Percentiles rank a stretch among this genome's conserved stretches.
These are phyloP conservation scores for Spinibarbus caldwelli DNA, from an alignment of 2,797 vertebrate genomes.

Conservation along the genomic window DNA sequence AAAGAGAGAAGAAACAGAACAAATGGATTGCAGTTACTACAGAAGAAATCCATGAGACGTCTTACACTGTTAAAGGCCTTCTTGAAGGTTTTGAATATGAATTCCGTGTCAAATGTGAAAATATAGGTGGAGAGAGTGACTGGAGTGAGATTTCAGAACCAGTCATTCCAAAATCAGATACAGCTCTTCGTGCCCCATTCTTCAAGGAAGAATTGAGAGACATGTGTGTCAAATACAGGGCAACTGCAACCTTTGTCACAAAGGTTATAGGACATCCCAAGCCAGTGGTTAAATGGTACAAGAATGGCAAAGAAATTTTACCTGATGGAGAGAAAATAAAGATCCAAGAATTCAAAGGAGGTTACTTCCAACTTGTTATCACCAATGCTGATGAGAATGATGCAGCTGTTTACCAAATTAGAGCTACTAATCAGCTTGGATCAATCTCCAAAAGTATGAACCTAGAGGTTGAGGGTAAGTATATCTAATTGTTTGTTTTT, in stretches of 20 bases:
- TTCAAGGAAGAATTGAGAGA: conserved; percentile 98
- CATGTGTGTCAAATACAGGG: conserved; percentile 92
- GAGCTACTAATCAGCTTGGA: conserved; percentile 95
- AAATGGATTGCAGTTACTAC: conserved; percentile 96
- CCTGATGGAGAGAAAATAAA: conserved; percentile 96
- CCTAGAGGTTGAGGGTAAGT: conserved; percentile 96
- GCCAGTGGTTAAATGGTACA: conserved; percentile 96
- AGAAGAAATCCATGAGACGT: conserved; percentile 89
- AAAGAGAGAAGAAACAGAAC: conserved; percentile 98
- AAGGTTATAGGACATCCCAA: conserved; percentile 95
- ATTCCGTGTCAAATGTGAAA: conserved; percentile 98
- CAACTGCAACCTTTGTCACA: conserved; percentile 95
- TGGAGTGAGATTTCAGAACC: conserved; percentile 95
- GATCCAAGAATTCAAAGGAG: conserved; percentile 96
- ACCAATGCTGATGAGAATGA: conserved; percentile 88
- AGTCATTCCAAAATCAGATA: conserved; percentile 90
- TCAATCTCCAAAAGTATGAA: conserved; percentile 93
- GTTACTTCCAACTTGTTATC: conserved; percentile 94
- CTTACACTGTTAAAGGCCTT: conserved; percentile 86
- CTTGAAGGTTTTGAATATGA: conserved; percentile 98
- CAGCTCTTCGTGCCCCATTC: conserved; percentile 85
- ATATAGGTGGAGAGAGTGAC: conserved; percentile 95
- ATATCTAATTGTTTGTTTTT: conserved; percentile 23
- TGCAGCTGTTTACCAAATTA: conserved; percentile 93
- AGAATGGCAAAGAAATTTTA: conserved; percentile 93